Percentiles rank a stretch among this genome's conserved stretches.
These are phyloP conservation scores for Vanessa tameamea DNA, from an alignment of 1,140 invertebrate genomes.

Conservation along the genomic window DNA sequence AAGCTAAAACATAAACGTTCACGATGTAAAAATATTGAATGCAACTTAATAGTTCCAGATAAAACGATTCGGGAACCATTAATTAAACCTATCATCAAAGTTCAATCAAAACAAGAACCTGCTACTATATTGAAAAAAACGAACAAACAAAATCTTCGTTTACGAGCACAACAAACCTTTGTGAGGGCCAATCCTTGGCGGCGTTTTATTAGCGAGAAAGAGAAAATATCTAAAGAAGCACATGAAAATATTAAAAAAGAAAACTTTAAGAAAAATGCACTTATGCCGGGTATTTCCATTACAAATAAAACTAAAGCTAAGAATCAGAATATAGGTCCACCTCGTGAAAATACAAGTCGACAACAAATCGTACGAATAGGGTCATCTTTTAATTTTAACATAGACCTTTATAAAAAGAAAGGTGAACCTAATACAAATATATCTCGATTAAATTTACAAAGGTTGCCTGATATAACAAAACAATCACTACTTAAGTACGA, in stretches of 20 bases:
- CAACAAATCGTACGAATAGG: constrained; percentile 40
- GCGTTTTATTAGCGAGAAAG: neutral
- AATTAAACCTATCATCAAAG: constrained; percentile 20
- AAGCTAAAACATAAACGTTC: constrained; percentile 36
- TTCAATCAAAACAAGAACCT: constrained; percentile 22
- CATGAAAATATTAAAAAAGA: neutral
- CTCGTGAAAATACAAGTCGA: neutral
- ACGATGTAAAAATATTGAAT: constrained; percentile 5
- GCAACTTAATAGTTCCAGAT: constrained; percentile 4
- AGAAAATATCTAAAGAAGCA: neutral
- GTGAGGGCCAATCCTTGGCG: neutral
- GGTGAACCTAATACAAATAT: neutral
- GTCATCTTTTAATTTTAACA: constrained; percentile 48
- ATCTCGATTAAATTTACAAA: neutral
- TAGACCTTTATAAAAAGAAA: constrained; percentile 47
- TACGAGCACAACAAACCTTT: constrained; percentile 1
- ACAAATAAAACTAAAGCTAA: neutral
- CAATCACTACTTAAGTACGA: neutral
- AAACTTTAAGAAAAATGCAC: neutral
- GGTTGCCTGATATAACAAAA: neutral
- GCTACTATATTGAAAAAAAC: neutral
- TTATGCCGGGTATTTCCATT: neutral
- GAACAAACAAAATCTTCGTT: constrained; percentile 21
- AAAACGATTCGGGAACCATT: constrained; percentile 23
- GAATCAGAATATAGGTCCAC: neutral